Conservation (phyloP, 2,797 vertebrate genomes). For the Champsocephalus esox region DNA sequence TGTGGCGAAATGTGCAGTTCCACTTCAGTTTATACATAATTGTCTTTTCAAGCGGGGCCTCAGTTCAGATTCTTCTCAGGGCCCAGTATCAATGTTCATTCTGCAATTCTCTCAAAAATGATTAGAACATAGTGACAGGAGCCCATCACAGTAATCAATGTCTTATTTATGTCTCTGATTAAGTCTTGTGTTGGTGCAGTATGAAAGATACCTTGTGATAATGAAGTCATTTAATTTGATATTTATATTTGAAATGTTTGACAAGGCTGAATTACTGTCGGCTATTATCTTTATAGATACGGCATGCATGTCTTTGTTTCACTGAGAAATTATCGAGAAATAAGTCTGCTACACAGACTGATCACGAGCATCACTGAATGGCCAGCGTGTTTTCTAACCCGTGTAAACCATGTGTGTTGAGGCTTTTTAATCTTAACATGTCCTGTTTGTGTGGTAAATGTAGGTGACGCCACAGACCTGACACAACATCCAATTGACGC, state of each 20-base stretch:
- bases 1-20: constrained; percentile 5
- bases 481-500: constrained; percentile 54
- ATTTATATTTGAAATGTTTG: neutral
- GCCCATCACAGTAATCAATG: neutral
- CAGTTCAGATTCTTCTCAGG: constrained; percentile 24
- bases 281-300: neutral
- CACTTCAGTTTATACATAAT: neutral
- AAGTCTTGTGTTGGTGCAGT: neutral
- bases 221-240: neutral
- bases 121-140: neutral
- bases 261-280: neutral
- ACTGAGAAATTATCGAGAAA: neutral
- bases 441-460: constrained; percentile 28
- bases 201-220: constrained; percentile 5
- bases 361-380: neutral
- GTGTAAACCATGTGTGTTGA: neutral
- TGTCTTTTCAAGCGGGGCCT: constrained; percentile 12
- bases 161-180: constrained; percentile 1
- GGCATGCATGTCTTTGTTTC: neutral
- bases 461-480: constrained; percentile 45
- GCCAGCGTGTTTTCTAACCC: neutral
- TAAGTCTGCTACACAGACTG: neutral
- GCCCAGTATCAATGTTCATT: neutral
- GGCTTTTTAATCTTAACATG: constrained; percentile 15
- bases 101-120: no score